phyloP scores from a whole-genome alignment of 2,113 vertebrate genomes.

The Nothocercus nigrocapillus region DNA sequence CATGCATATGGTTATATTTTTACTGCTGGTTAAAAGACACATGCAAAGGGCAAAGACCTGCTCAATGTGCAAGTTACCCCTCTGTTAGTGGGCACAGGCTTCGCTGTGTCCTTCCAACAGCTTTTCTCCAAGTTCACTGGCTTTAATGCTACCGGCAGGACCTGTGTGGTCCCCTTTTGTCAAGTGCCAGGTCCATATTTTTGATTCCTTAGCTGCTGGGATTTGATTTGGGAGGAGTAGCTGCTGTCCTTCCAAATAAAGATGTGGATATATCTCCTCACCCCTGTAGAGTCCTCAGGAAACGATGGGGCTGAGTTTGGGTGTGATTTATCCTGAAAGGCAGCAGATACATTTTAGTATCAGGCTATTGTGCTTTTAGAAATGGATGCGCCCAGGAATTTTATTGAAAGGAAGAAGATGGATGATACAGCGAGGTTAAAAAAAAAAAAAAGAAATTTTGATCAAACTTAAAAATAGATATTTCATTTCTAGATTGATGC shows the following conservation, averaged over 20 bases:
- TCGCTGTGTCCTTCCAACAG: neutral
- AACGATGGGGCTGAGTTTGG: neutral
- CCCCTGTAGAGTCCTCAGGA: neutral
- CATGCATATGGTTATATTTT: rapidly evolving
- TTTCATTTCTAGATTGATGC: neutral
- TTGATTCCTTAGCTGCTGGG: neutral
- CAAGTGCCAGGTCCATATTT: neutral
- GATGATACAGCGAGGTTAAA: neutral
- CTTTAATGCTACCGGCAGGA: neutral
- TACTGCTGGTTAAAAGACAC: neutral
- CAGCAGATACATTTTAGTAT: neutral
- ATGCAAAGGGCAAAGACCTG: neutral
- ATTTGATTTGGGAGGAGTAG: neutral
- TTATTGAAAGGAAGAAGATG: neutral
- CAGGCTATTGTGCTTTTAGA: neutral
- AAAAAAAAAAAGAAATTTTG: rapidly evolving
- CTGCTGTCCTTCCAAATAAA: neutral
- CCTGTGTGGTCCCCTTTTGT: neutral
- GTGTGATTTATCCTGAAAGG: neutral
- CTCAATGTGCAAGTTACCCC: neutral
- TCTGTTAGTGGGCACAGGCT: too few relatives aligned
- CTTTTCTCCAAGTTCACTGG: neutral
- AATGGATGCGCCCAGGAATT: neutral
- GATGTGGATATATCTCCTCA: neutral
- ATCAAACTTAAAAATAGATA: neutral